These are phyloP conservation scores for Oceanites oceanicus DNA, from an alignment of 2,113 vertebrate genomes.

Conservation along the genomic window DNA sequence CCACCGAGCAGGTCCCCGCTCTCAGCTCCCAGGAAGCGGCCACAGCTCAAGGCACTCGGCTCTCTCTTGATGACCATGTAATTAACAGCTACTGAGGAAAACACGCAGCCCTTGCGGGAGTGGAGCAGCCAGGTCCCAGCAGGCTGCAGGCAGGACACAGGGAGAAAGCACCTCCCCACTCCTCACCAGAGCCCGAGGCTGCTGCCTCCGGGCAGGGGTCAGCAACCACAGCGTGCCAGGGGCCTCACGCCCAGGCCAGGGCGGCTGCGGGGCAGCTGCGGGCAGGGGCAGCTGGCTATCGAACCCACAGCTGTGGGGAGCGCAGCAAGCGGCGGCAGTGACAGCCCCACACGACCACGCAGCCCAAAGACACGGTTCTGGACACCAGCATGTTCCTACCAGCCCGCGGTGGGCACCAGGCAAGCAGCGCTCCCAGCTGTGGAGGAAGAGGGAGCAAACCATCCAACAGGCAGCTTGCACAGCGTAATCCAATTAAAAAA, in stretches of 20 bases:
- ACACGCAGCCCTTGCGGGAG: fast-evolving
- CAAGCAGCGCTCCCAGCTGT: fast-evolving
- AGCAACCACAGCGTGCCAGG: not conserved
- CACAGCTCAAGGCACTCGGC: not conserved
- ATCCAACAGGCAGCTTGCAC: too few species aligned
- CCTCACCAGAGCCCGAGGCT: not conserved
- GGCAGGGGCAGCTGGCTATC: not conserved
- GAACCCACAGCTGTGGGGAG: not conserved
- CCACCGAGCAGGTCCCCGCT: not conserved
- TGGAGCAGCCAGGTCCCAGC: too few species aligned
- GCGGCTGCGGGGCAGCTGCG: not conserved
- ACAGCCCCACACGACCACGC: not conserved
- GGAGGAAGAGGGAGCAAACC: not conserved
- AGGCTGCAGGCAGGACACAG: not conserved
- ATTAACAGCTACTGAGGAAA: too few species aligned
- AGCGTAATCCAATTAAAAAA: fast-evolving
- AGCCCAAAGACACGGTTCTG: too few species aligned
- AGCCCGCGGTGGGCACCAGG: not conserved
- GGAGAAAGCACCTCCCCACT: not conserved
- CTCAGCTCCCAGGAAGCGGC: not conserved
- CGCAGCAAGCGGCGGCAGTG: not conserved
- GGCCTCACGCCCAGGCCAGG: not conserved
- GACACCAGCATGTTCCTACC: fast-evolving
- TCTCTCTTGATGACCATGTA: fast-evolving
- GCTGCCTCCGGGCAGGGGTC: not conserved